Evolutionary conservation across 2,888 invertebrate genomes (phyloP), one percentile per base, ranked within the genome.

Genomic region (Oligia fasciuncula): DNA sequence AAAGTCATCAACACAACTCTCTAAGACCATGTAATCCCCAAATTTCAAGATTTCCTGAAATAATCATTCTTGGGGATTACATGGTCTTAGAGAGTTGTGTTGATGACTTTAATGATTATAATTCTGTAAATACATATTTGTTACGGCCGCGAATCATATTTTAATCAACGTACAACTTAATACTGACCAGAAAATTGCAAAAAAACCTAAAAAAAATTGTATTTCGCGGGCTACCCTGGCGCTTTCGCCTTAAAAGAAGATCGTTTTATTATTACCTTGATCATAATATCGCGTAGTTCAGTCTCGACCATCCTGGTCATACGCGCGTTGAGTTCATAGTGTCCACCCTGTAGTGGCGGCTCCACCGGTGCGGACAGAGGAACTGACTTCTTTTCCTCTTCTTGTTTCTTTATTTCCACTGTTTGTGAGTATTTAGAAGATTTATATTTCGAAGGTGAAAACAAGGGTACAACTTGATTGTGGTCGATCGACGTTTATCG

Each of bases 271-370:
- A 49, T 81, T 84, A 94, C 94, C 90, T 92, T 92, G 4, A 87
- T 90, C 94, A 95, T 95, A 29, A 95, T 89, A 51, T 92, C 86
- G 49, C 91, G 87, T 2, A 95, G 88, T 77, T 95, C 95, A 0
- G 87, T 87, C 4, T 94, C 92, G 3, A 95, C 86, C 63, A 91
- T 89, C 6, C 77, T 83, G 9, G 91, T 87, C 88, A 93, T 92
- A 4, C 91, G 85, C 3, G 90, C 86, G 76, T 91, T 92, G 0
- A 95, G 88, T 62, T 94, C 92, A 62, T 87, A 89, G 23, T 87
- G 80, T 0, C 87, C 91, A 0, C 84, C 86, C 29, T 69, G 35
- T 6, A 68, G 23, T 2, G 46, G 40, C n/a, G 77, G 23, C n/a
- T 77, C 70, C 4, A 66, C 69, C 13, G 77, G 5, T 0, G 73